These are phyloP conservation scores for Hofmannophila pseudospretella DNA, from an alignment of 2,888 invertebrate genomes.

Conservation along the genomic window DNA sequence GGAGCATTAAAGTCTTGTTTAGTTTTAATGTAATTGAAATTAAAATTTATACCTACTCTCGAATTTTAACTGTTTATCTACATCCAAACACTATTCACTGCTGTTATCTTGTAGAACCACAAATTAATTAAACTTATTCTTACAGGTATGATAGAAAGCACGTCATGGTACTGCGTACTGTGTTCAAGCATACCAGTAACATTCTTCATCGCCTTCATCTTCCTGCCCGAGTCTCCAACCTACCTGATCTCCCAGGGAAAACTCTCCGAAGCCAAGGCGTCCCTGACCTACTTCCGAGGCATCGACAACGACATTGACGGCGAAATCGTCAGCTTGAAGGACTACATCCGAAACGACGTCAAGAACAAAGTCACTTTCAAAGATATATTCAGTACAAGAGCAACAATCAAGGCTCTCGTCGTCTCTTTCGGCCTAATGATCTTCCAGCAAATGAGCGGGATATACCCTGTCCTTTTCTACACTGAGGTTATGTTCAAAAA, in stretches of 20 bases:
- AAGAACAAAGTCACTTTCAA: conserved; percentile 63
- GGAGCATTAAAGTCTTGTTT: too few relatives aligned
- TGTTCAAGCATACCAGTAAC: conserved; percentile 59
- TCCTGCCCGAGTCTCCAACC: conserved; percentile 85
- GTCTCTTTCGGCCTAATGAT: conserved; percentile 80
- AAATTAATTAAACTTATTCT: too few relatives aligned
- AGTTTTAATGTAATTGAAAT: too few relatives aligned
- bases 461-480: conserved; percentile 79
- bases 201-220: conserved; percentile 73
- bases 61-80: too few relatives aligned
- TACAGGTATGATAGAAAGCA: conserved; percentile 61
- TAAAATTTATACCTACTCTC: too few relatives aligned
- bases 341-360: conserved; percentile 59
- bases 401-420: conserved; percentile 62
- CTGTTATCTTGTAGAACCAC: too few relatives aligned
- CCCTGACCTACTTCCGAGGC: conserved; percentile 80
- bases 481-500: conserved; percentile 73
- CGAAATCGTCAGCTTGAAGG: conserved; percentile 71
- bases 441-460: conserved; percentile 80
- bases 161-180: conserved; percentile 58
- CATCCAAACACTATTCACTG: too few relatives aligned
- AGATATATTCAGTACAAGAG: conserved; percentile 57
- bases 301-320: conserved; percentile 75
- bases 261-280: conserved; percentile 75
- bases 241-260: conserved; percentile 77